Percentiles rank a stretch among this genome's conserved stretches.
Evolutionary conservation across 1,140 invertebrate species (phyloP).

Genomic region (Eriocheir sinensis): DNA sequence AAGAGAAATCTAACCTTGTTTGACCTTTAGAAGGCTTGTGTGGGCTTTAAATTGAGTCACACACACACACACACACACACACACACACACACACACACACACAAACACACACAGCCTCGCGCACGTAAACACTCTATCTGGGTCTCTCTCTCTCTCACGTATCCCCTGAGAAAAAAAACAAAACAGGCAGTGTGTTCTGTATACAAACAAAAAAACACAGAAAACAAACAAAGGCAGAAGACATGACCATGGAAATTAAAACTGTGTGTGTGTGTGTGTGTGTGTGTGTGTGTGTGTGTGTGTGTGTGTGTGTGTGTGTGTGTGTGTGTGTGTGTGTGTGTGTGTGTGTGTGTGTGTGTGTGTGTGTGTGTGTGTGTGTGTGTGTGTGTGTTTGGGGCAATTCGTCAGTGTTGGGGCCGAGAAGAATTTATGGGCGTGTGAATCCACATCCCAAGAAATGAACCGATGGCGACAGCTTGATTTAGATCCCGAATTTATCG

Average conservation of each 20-base stretch:
- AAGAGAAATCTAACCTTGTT: slow-evolving; percentile 18
- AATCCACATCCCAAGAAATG: not conserved
- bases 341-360: slow-evolving; percentile 22
- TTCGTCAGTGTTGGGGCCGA: not conserved
- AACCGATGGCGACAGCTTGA: not conserved
- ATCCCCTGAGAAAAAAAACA: too few relatives aligned
- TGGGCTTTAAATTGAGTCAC: slow-evolving; percentile 31
- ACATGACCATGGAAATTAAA: too few relatives aligned
- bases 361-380: slow-evolving; percentile 22
- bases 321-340: slow-evolving; percentile 22
- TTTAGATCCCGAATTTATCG: not conserved
- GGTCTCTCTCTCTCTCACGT: too few relatives aligned
- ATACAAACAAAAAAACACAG: too few relatives aligned
- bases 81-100: slow-evolving; percentile 22
- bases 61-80: slow-evolving; percentile 20
- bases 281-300: too few relatives aligned
- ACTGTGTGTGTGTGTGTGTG: too few relatives aligned
- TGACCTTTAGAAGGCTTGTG: slow-evolving; percentile 38
- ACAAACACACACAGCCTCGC: not conserved
- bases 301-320: not conserved
- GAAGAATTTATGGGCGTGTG: not conserved
- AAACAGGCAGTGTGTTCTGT: too few relatives aligned
- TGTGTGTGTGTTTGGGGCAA: not conserved
- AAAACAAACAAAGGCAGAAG: too few relatives aligned
- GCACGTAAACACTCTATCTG: too few relatives aligned